phyloP scores from a whole-genome alignment of 2,113 vertebrate genomes.

The Tetraodon nigroviridis region DNA sequence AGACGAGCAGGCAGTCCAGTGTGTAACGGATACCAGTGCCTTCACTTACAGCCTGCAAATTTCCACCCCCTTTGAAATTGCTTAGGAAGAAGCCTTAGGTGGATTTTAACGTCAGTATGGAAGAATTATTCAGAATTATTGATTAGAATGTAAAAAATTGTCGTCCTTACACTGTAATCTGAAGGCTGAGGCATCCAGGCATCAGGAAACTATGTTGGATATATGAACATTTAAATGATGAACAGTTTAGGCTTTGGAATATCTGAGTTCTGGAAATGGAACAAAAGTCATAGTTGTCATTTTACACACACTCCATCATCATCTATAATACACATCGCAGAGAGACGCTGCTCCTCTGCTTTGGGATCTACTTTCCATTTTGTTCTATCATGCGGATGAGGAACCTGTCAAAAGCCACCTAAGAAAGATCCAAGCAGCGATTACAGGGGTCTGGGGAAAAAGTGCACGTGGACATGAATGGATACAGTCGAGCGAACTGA shows the following conservation, averaged over 20 bases:
- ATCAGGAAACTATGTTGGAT: slow-evolving; percentile 34
- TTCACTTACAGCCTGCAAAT: slow-evolving; percentile 52
- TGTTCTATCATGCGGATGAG: slow-evolving; percentile 37
- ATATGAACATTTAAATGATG: slow-evolving; percentile 33
- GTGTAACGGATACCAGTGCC: slow-evolving; percentile 64
- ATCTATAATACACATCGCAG: slow-evolving; percentile 33
- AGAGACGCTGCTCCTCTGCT: slow-evolving; percentile 25
- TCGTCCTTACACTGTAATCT: slow-evolving; percentile 18
- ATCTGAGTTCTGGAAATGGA: slow-evolving; percentile 54
- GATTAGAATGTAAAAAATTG: slow-evolving; percentile 22
- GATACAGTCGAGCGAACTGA: slow-evolving; percentile 42
- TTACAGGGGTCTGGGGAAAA: slow-evolving; percentile 23
- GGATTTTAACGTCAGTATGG: slow-evolving; percentile 21
- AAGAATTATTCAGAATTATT: slow-evolving; percentile 12
- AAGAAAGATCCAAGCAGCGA: slow-evolving; percentile 33
- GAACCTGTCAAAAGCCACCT: slow-evolving; percentile 37
- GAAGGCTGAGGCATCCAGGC: slow-evolving; percentile 37
- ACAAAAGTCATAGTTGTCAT: slow-evolving; percentile 44
- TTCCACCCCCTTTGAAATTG: slow-evolving; percentile 4
- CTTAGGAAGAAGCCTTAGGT: slow-evolving; percentile 10
- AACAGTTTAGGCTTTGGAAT: slow-evolving; percentile 54
- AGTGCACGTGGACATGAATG: slow-evolving; percentile 26
- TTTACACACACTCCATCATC: slow-evolving; percentile 25
- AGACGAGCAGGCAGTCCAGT: slow-evolving; percentile 39
- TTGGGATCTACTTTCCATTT: slow-evolving; percentile 31